Percentiles rank a stretch among this genome's conserved stretches.
Conservation (phyloP, 2,888 invertebrate species). For the Zelleria hepariella region DNA sequence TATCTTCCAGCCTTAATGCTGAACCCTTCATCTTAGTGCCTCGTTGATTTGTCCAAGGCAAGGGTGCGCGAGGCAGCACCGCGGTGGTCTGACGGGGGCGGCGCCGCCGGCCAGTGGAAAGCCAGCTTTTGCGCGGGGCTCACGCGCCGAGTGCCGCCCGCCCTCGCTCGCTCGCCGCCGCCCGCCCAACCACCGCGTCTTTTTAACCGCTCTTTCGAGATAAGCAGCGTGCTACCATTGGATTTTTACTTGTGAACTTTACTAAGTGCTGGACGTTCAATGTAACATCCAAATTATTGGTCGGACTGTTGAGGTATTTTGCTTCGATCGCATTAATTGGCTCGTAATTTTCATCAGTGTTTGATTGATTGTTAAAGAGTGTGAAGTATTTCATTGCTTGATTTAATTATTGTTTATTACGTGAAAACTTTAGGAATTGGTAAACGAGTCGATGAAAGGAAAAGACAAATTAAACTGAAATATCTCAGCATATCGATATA, state of each 20-base stretch:
- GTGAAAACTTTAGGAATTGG: too few relatives aligned
- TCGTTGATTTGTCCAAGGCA: too few relatives aligned
- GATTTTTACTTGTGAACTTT: neutral
- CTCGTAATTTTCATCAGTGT: too few relatives aligned
- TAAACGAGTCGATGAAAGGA: too few relatives aligned
- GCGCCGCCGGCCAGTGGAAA: conserved; percentile 46
- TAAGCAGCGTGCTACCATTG: neutral
- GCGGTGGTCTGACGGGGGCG: conserved; percentile 30
- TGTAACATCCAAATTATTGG: too few relatives aligned
- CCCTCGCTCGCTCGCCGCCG: conserved; percentile 28
- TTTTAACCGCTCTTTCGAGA: neutral
- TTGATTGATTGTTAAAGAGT: neutral
- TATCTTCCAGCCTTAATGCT: too few relatives aligned
- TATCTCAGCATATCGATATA: too few relatives aligned
- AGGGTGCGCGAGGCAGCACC: conserved; percentile 21
- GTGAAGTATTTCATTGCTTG: neutral
- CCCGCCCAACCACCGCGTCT: conserved; percentile 2
- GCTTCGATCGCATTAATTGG: too few relatives aligned
- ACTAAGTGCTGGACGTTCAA: neutral
- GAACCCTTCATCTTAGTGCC: too few relatives aligned
- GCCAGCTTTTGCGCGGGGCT: conserved; percentile 39
- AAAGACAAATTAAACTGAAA: too few relatives aligned
- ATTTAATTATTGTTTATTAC: too few relatives aligned
- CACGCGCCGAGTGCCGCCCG: neutral
- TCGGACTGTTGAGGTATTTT: too few relatives aligned